Evolutionary conservation across 2,113 vertebrate genomes (phyloP).

Genomic region (Semnornis frantzii): DNA sequence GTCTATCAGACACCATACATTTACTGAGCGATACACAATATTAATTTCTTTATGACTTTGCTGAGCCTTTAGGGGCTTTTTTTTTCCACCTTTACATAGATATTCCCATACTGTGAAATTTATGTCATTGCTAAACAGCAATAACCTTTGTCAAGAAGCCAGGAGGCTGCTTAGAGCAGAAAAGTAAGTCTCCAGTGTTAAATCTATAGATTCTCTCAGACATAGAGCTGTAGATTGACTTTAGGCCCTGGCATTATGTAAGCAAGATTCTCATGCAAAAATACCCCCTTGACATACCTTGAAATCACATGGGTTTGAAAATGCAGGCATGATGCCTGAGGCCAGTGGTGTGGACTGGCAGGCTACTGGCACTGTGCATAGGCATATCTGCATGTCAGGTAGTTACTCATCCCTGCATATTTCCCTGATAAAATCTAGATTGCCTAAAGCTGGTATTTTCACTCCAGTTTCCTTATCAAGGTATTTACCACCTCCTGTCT

Average conservation of each 20-base stretch:
- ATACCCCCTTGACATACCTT: not conserved
- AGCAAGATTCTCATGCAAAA: not conserved
- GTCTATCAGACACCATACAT: not conserved
- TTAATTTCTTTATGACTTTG: not conserved
- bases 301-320: not conserved
- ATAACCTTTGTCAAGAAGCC: not conserved
- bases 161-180: not conserved
- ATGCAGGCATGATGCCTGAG: not conserved
- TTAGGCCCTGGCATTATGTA: not conserved
- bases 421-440: slow-evolving; percentile 67
- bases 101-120: not conserved
- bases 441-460: slow-evolving; percentile 67
- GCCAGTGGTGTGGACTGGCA: slow-evolving; percentile 41
- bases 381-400: slow-evolving; percentile 56
- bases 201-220: not conserved
- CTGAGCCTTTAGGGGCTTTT: not conserved
- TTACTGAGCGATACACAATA: not conserved
- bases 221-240: not conserved
- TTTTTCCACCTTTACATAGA: not conserved
- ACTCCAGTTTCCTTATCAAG: slow-evolving; percentile 66
- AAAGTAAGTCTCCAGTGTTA: not conserved
- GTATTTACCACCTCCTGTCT: slow-evolving; percentile 62
- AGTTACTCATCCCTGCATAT: slow-evolving; percentile 64
- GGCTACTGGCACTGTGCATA: slow-evolving; percentile 34
- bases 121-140: not conserved